Evolutionary conservation across 2,113 vertebrate species (phyloP), one percentile per base, ranked within the genome.

Genomic region (Glaucomys volans): DNA sequence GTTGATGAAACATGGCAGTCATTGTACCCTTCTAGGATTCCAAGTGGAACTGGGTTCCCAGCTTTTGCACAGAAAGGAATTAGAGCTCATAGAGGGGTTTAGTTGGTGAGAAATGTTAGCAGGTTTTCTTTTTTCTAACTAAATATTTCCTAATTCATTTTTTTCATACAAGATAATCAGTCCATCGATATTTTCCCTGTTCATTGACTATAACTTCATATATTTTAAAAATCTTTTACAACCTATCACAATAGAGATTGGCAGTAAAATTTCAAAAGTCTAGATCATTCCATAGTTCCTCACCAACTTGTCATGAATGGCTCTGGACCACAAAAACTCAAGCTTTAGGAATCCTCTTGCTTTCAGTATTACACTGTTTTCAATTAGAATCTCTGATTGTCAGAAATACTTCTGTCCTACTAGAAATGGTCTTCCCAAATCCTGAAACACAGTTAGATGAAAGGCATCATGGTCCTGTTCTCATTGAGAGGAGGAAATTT

Each of bases 1-100:
- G 93, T 83, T 97, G 96, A 95, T 98, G 97, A 98, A 98, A 98
- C 92, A 95, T 87, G 89, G 96, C 81, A 96, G 77, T 95, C 54
- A 95, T 84, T 96, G 44, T 91, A 93, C 86, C 80, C 75, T 97
- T 98, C 96, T 97, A 91, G 90, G 93, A 97, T 97, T 98, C 80
- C 97, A 98, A 98, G 89, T 94, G 94, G 90, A 98, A 94, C 71
- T 75, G 1, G 52, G 69, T 95, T 97, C 96, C 91, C 84, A 96
- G 95, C 81, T 80, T 83, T 67, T 95, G 89, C 6, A 89, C 94
- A 96, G 71, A 97, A 52, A 93, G 66, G 4, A 95, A 66, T 47
- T 66, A 71, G 40, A 93, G 11, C 59, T 97, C 50, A 66, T 10
- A 96, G 47, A 82, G 28, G 47, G 3, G 20, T 90, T 97, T 79